Evolutionary conservation across 2,797 vertebrate species (phyloP), one percentile per base, ranked within the genome.

Genomic region (Nyctibius grandis): DNA sequence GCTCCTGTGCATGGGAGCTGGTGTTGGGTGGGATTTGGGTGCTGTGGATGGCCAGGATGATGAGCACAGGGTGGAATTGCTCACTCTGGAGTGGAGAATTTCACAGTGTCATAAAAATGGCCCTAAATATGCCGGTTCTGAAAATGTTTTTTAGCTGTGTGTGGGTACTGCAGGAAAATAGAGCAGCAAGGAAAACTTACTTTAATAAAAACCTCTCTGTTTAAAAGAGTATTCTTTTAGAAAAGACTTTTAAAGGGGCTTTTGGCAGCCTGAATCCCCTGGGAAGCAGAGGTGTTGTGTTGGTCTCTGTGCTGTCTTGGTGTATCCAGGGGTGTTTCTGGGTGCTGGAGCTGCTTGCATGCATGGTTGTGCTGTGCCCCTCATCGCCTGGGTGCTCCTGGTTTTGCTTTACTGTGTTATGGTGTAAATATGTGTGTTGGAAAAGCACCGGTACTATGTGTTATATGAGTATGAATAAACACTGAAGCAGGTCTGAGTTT

Each of bases 61-160:
- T 15, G 42, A 11, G 3, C 0, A 0, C 2, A 22, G 28, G 3
- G 13, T 6, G n/a, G 22, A 38, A 34, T 15, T 6, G 19, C 1
- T 53, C 1, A 4, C 15, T 77, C 6, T 12, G 4, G 9, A 1
- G 2, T 15, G 36, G 5, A n/a, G 6, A 12, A 4, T 5, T 61
- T 17, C 5, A 17, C 1, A 11, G 4, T 17, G 0, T 5, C 56
- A 4, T 9, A 15, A 13, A n/a, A 67, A 11, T 4, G 1, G 3
- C 22, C 31, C 8, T 0, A 29, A 36, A 56, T 23, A 2, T 0
- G 12, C 38, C 6, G 17, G 11, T 56, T 68, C 7, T 28, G 70
- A 34, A 53, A 20, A 14, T 1, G 3, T 17, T 4, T 85, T 47
- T 53, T 8, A 56, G 16, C 4, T 40, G 9, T 3, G 34, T 7